Evolutionary conservation across 2,797 vertebrate species (phyloP).

Genomic region (Dallia pectoralis): DNA sequence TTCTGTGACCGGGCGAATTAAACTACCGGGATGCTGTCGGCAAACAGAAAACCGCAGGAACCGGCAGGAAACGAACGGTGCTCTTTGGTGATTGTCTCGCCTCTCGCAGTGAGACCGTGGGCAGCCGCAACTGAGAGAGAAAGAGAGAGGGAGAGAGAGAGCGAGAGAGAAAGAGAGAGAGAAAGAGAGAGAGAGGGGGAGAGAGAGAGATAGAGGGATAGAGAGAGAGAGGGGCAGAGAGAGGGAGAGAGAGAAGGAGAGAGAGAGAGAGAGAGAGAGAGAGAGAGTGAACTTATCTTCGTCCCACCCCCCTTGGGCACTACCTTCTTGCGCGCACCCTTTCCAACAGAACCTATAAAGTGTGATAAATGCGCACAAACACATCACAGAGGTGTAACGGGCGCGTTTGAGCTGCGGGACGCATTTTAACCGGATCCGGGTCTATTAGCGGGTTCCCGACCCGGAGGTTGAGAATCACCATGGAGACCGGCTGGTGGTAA

Average conservation of each 20-base stretch:
- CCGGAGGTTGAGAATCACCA: slow-evolving; percentile 12
- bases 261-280: neutral
- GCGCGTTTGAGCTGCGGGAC: neutral
- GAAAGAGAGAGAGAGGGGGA: neutral
- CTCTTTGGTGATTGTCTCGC: slow-evolving; percentile 37
- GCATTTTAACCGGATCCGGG: slow-evolving; percentile 7
- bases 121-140: slow-evolving; percentile 49
- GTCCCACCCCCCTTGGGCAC: slow-evolving; percentile 61
- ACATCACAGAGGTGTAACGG: neutral
- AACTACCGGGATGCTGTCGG: slow-evolving; percentile 22
- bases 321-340: slow-evolving; percentile 48
- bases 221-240: slow-evolving; percentile 23
- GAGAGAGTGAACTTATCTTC: slow-evolving; percentile 43
- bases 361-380: neutral
- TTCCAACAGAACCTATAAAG: slow-evolving; percentile 18
- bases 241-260: no score
- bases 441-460: neutral
- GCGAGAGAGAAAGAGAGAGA: neutral
- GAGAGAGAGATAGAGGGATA: slow-evolving; percentile 35
- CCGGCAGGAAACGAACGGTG: slow-evolving; percentile 10
- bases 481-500: slow-evolving; percentile 27
- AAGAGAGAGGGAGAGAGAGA: slow-evolving; percentile 12
- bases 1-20: slow-evolving; percentile 24
- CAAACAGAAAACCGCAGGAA: slow-evolving; percentile 15
- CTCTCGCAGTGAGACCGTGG: slow-evolving; percentile 32